phyloP scores from a whole-genome alignment of 2,113 vertebrate genomes.

The Prochilodus magdalenae region DNA sequence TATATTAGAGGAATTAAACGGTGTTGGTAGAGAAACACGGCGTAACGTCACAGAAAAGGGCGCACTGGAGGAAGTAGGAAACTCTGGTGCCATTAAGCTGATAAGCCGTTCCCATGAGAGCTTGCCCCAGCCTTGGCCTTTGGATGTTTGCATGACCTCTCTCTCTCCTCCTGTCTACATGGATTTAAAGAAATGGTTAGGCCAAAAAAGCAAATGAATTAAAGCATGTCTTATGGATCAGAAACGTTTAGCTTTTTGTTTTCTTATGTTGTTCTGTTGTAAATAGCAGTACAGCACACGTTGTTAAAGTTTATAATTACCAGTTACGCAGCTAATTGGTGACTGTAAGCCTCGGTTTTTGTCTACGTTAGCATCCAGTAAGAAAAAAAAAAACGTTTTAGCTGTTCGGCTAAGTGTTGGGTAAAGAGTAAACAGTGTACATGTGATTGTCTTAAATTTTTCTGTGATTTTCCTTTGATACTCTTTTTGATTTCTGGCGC shows the following conservation, averaged over 20 bases:
- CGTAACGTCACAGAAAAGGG: neutral
- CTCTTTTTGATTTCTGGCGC: neutral
- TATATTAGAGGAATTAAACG: conserved; percentile 15
- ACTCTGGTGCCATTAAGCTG: neutral
- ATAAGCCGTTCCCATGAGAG: neutral
- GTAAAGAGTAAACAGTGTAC: neutral
- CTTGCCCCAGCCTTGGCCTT: neutral
- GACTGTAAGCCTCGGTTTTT: too few relatives aligned
- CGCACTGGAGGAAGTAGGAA: neutral
- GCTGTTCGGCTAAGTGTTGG: neutral
- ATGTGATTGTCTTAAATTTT: neutral
- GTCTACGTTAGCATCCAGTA: too few relatives aligned
- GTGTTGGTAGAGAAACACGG: neutral
- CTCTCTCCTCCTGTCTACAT: neutral
- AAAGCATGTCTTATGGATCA: neutral
- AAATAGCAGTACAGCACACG: too few relatives aligned
- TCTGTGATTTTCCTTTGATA: neutral
- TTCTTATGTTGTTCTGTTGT: too few relatives aligned
- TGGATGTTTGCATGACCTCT: neutral
- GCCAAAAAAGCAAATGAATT: neutral
- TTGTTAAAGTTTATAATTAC: too few relatives aligned
- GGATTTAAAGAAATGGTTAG: neutral
- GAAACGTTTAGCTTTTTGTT: too few relatives aligned
- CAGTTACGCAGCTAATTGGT: too few relatives aligned
- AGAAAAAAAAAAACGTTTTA: neutral